A percentile compares a stretch with the other conserved stretches of the same genome.
phyloP scores from a whole-genome alignment of 2,113 vertebrate genomes.

The Thamnophis sirtalis region DNA sequence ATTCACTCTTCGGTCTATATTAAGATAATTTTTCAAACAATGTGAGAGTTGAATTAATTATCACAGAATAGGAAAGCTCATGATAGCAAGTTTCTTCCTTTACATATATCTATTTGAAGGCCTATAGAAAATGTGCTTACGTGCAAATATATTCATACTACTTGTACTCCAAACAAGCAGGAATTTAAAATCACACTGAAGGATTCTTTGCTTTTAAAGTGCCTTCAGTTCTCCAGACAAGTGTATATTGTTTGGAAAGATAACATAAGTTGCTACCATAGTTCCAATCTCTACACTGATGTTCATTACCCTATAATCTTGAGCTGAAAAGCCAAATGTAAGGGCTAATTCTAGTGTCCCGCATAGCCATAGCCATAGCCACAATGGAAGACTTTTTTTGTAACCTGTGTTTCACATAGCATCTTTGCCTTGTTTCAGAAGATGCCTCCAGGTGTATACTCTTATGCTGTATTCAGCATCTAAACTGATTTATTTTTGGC shows the following conservation, averaged over 20 bases:
- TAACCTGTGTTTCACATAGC: neutral
- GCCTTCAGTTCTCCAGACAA: neutral
- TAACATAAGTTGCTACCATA: neutral
- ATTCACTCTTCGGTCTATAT: neutral
- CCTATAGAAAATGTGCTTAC: neutral
- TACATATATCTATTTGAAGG: neutral
- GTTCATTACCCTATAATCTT: neutral
- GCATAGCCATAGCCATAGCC: too few relatives aligned
- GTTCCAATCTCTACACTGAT: neutral
- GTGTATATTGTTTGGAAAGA: neutral
- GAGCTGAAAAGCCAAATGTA: neutral
- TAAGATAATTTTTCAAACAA: neutral
- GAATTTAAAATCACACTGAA: neutral
- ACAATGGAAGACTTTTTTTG: neutral
- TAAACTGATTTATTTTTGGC: neutral
- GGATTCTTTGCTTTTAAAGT: too few relatives aligned
- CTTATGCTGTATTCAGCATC: neutral
- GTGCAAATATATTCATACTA: neutral
- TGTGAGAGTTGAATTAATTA: neutral
- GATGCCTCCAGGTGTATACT: neutral
- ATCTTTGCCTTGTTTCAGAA: neutral
- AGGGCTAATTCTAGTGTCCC: neutral
- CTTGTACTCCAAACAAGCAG: neutral
- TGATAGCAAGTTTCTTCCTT: neutral
- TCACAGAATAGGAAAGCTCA: neutral